These are phyloP conservation scores for Oreochromis niloticus DNA, from an alignment of 2,113 vertebrate genomes.

Conservation along the genomic window DNA sequence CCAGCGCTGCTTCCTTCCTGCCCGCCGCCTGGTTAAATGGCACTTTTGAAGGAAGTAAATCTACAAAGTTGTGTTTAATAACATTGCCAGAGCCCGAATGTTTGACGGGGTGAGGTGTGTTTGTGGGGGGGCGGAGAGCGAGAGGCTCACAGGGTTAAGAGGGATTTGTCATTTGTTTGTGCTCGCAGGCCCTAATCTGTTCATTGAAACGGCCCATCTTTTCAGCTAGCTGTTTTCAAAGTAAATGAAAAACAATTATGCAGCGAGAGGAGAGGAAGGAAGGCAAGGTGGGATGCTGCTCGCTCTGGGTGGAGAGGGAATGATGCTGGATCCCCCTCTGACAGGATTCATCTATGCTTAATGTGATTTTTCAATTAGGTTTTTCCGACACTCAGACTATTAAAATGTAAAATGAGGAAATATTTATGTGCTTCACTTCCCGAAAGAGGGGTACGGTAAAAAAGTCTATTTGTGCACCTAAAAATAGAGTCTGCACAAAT, in stretches of 20 bases:
- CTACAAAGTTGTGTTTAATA: slow-evolving; percentile 97
- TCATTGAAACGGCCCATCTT: slow-evolving; percentile 85
- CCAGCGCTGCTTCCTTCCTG: slow-evolving; percentile 83
- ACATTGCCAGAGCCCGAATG: slow-evolving; percentile 81
- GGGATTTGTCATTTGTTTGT: slow-evolving; percentile 96
- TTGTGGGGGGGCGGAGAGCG: slow-evolving; percentile 62
- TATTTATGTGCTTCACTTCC: neutral
- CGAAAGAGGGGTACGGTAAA: neutral
- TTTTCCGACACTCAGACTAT: neutral
- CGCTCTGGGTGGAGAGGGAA: slow-evolving; percentile 59
- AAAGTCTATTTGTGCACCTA: neutral
- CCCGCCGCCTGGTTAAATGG: slow-evolving; percentile 95
- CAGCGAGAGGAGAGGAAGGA: slow-evolving; percentile 52
- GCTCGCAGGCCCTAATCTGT: slow-evolving; percentile 92
- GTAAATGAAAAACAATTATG: slow-evolving; percentile 85
- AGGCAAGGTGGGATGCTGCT: slow-evolving; percentile 20
- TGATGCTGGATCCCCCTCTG: slow-evolving; percentile 4
- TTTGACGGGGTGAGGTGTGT: slow-evolving; percentile 79
- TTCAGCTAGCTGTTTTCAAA: slow-evolving; percentile 82
- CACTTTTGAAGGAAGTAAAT: slow-evolving; percentile 98
- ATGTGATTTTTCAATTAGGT: neutral
- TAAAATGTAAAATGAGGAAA: neutral
- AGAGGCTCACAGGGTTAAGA: slow-evolving; percentile 87
- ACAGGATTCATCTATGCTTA: neutral
- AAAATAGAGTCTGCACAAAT: neutral